A percentile compares a stretch with the other conserved stretches of the same genome.
phyloP scores from a whole-genome alignment of 1,140 invertebrate species.

The Papilio dardanus region DNA sequence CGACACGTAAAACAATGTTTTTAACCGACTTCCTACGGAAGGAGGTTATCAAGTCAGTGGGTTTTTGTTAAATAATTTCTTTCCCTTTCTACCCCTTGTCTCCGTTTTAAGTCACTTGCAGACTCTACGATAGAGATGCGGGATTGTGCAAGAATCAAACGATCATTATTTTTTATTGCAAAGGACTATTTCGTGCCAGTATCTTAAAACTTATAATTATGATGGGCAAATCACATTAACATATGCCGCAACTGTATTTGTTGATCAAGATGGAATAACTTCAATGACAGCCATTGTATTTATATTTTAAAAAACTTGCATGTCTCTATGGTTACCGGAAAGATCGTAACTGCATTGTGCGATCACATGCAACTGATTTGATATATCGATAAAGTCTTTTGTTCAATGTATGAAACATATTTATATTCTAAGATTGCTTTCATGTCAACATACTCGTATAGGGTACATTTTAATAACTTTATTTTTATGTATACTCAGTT shows the following conservation, averaged over 20 bases:
- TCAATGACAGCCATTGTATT: not conserved
- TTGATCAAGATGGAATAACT: not conserved
- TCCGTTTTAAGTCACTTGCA: too few species aligned
- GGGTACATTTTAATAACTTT: too few species aligned
- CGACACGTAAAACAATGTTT: too few species aligned
- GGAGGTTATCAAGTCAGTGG: too few species aligned
- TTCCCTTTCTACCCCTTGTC: not conserved
- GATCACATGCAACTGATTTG: not conserved
- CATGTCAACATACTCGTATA: too few species aligned
- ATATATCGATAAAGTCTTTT: not conserved
- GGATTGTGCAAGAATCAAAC: too few species aligned
- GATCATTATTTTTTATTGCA: not conserved
- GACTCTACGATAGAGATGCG: too few species aligned
- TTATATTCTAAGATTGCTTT: constrained; percentile 7
- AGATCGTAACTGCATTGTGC: not conserved
- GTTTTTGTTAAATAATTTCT: too few species aligned
- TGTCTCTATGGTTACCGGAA: not conserved
- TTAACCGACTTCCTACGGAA: too few species aligned
- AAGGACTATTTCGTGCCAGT: too few species aligned
- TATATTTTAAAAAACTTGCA: not conserved
- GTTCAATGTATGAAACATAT: not conserved
- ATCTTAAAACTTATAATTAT: too few species aligned
- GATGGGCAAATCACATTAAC: not conserved
- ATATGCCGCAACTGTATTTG: not conserved
- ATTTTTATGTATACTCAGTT: not conserved